These are phyloP conservation scores for Cirrhinus mrigala DNA, from an alignment of 2,797 vertebrate species.

Conservation along the genomic window DNA sequence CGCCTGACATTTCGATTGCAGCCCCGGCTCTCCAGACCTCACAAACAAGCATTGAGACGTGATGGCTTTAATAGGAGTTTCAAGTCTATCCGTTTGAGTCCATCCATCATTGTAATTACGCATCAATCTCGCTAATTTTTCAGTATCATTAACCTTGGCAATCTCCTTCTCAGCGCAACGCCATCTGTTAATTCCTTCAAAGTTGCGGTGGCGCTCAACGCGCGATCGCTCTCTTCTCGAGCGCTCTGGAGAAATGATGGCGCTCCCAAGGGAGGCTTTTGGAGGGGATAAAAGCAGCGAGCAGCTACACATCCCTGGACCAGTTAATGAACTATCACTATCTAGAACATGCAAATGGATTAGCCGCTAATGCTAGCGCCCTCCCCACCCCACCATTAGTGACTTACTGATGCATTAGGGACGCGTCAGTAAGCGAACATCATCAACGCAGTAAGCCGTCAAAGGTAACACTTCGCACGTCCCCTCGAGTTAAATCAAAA, in stretches of 20 bases:
- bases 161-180: constrained; percentile 74
- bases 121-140: constrained; percentile 81
- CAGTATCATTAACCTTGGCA: constrained; percentile 85
- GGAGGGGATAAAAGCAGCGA: constrained; percentile 69
- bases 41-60: constrained; percentile 58
- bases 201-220: constrained; percentile 63
- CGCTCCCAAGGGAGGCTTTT: constrained; percentile 61
- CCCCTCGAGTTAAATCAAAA: constrained; percentile 65
- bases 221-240: constrained; percentile 47
- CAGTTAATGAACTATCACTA: constrained; percentile 78
- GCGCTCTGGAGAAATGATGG: constrained; percentile 62
- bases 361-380: constrained; percentile 74
- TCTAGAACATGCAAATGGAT: constrained; percentile 77
- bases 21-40: constrained; percentile 40
- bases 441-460: constrained; percentile 69
- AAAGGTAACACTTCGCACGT: constrained; percentile 63
- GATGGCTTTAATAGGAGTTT: constrained; percentile 60
- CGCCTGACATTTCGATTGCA: constrained; percentile 52
- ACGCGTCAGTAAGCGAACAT: constrained; percentile 61
- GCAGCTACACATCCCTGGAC: constrained; percentile 70
- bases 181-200: constrained; percentile 80
- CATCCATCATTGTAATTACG: constrained; percentile 83
- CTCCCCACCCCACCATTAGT: constrained; percentile 67
- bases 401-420: constrained; percentile 64
- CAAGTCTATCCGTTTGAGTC: constrained; percentile 68